Evolutionary conservation across 2,113 vertebrate species (phyloP).

Genomic region (Corythoichthys intestinalis): DNA sequence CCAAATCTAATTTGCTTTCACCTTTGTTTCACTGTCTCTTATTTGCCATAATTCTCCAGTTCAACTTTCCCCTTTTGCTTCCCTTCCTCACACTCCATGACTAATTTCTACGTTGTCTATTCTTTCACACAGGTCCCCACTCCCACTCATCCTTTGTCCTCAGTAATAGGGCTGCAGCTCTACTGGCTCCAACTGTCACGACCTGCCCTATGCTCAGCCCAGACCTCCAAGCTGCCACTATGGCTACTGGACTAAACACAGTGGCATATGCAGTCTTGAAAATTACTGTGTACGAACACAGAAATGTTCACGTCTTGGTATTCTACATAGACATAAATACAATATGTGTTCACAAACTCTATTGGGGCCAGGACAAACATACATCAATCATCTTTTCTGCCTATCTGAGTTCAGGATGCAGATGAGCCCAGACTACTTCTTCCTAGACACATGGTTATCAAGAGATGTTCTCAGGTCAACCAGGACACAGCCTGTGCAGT

Average conservation of each 20-base stretch:
- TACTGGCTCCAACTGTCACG: slow-evolving; percentile 59
- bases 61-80: slow-evolving; percentile 18
- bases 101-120: slow-evolving; percentile 20
- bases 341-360: slow-evolving; percentile 1
- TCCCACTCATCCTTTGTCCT: slow-evolving; percentile 11
- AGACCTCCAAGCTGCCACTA: slow-evolving; percentile 54
- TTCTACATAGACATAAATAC: slow-evolving; percentile 36
- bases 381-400: not conserved
- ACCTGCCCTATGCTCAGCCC: slow-evolving; percentile 51
- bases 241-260: slow-evolving; percentile 53
- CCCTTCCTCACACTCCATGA: slow-evolving; percentile 9
- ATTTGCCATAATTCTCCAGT: slow-evolving; percentile 12
- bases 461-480: too few relatives aligned
- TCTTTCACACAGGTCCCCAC: not conserved
- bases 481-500: too few relatives aligned
- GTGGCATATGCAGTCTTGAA: slow-evolving; percentile 49
- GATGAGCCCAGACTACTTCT: not conserved
- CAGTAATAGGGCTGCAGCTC: slow-evolving; percentile 47
- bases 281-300: slow-evolving; percentile 12
- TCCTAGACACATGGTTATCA: too few relatives aligned
- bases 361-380: not conserved
- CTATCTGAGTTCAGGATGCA: not conserved
- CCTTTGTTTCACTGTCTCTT: slow-evolving; percentile 14
- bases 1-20: slow-evolving; percentile 24
- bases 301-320: slow-evolving; percentile 35